Base-by-base conservation (phyloP, 2,888 invertebrate genomes). In the Elmis aenea region DNA sequence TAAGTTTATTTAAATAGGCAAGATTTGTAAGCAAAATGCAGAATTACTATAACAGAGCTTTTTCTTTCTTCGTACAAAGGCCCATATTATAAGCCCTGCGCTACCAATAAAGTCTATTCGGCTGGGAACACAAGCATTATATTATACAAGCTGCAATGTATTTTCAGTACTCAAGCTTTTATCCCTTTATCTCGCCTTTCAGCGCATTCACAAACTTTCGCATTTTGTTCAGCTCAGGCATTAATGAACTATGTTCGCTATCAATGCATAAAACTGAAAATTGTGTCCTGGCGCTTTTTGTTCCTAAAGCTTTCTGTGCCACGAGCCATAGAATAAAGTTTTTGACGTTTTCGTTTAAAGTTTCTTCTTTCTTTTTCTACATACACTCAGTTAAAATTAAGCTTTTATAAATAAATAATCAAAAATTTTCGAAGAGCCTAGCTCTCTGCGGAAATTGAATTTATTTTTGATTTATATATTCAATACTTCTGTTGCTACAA, bases 161-260 rank as follows among this genome's bases (percentile, higher is more conserved):
- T 62, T 61, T 62, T 58, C 58, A 58, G 57, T 47, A 49, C 53
- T 51, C 48, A 48, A 50, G 62, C 62, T 61, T 66, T 67, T 64
- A 64, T 67, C 64, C 66, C 65, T 67, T 67, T 66, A 67, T 67
- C 66, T 66, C 59, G 63, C 63, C 62, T 65, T 67, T 66, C 65
- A 65, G 60, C 61, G 58, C 60, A 57, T 64, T 65, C 49, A 51
- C 48, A 45, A 55, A 55, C 64, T 65, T 67, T 65, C 62, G 58
- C 56, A 43, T 52, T 59, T 62, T 65, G 64, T 66, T 64, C 48
- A 39, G 46, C 46, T 46, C 46, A 45, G 48, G 46, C 65, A 62
- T 64, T 67, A 66, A 66, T 63, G 66, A 64, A 65, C 64, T 64
- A 64, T 57, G 51, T 53, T 51, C 58, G 55, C 60, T 61, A 61